Evolutionary conservation across 2,797 vertebrate genomes (phyloP).

Genomic region (Trachurus trachurus): DNA sequence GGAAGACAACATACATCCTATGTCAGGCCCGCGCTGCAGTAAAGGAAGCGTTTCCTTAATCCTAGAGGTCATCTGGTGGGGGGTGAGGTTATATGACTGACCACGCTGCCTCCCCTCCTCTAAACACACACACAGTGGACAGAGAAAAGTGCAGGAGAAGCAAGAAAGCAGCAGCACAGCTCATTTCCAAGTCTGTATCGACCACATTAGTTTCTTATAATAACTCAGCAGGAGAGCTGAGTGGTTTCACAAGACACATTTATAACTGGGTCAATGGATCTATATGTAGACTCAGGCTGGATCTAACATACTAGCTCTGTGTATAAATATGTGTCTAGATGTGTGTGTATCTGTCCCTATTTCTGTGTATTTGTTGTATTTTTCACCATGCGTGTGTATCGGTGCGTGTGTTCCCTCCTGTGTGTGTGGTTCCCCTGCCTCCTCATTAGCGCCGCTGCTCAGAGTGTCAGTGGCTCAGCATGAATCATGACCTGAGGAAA

Average conservation of each 20-base stretch:
- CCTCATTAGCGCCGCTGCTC: conserved; percentile 38
- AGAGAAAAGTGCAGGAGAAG: not conserved
- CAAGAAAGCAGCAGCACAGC: not conserved
- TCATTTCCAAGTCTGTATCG: conserved; percentile 35
- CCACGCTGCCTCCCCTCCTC: not conserved
- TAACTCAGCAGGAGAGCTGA: conserved; percentile 44
- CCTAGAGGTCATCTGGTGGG: conserved; percentile 32
- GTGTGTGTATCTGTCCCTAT: not conserved
- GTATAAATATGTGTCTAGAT: not conserved
- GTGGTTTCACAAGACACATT: conserved; percentile 51
- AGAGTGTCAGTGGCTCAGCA: conserved; percentile 33
- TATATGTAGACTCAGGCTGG: conserved; percentile 16
- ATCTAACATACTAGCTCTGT: conserved; percentile 13
- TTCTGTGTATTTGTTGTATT: conserved; percentile 4
- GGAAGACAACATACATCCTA: conserved; percentile 18
- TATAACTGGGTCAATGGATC: conserved; percentile 58
- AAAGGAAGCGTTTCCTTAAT: conserved; percentile 8
- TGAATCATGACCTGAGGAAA: conserved; percentile 36
- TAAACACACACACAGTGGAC: not conserved
- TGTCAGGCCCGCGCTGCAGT: conserved; percentile 3
- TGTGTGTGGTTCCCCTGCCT: conserved; percentile 19
- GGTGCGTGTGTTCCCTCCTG: not conserved
- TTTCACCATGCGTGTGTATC: not conserved
- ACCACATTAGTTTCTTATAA: conserved; percentile 48
- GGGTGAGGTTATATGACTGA: conserved; percentile 36